Base-by-base conservation (phyloP, 1,140 invertebrate species). In the Thaumatotibia leucotreta region DNA sequence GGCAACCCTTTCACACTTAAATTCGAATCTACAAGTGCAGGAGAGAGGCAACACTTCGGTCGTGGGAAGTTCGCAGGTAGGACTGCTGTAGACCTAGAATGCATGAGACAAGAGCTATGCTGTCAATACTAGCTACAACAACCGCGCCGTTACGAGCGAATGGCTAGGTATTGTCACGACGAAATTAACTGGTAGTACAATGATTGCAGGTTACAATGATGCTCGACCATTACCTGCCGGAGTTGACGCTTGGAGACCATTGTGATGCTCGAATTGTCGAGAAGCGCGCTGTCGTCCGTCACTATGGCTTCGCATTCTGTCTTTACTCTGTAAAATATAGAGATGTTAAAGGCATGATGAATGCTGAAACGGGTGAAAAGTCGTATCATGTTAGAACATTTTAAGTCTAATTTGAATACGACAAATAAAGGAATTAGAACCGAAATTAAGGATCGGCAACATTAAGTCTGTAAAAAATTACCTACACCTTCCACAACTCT, bases 241-340 rank as follows among this genome's bases (percentile, higher is more conserved):
- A 80, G 69, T 62, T 73, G 69, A 35, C 64, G 75, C 71, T 79
- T 83, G 66, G 72, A 80, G 71, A 80, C 64, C 39, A 79, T 70
- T 52, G 72, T 66, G 32, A 67, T 27, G 27, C 23, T 78, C 61
- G 70, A 66, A 71, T 86, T 86, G 67, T 79, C 52, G 1, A 58
- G 76, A 45, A 84, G 74, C 61, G 66, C 52, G 50, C 72, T 80
- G 76, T 89, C 85, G 73, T 85, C 77, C 23, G 84, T 83, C 49
- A 69, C 79, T 33, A 89, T 86, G 74, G 87, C 87, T 77, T 86
- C 73, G 80, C 87, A 89, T 79, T 89, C 83, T 72, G 80, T 86
- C 79, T 86, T 82, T 75, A 85, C 85, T 75, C 87, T 89, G 85
- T 67, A 75, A 78, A 78, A 72, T 68, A 45, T n/a, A 45, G 14